Evolutionary conservation across 2,113 vertebrate genomes (phyloP), one percentile per base, ranked within the genome.

Genomic region (Semnornis frantzii): DNA sequence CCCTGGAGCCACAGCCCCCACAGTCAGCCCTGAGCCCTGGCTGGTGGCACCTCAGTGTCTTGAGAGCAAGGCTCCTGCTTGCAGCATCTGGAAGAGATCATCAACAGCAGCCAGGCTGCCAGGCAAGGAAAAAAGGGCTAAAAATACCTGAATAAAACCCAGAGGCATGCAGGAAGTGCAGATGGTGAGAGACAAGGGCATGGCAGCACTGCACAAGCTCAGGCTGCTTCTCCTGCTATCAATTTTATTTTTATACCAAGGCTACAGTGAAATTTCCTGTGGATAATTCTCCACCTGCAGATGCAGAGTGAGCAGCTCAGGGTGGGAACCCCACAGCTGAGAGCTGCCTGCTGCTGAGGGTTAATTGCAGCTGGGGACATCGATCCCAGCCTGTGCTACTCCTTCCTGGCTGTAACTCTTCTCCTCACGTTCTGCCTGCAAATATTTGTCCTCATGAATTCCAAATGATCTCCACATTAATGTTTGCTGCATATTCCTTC

Each of bases 161-260:
- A 76, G 84, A 46, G 0, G 63, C 84, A 15, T 1, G 15, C 82
- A 48, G 72, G 69, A 71, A 60, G 69, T 24, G 89, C 95, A 79
- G 94, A 50, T 55, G 92, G 94, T 17, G 75, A 72, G 83, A 70
- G 89, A 46, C 81, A 82, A 91, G 94, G 92, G 95, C 96, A 91
- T 1, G 24, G 81, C 82, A 70, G 92, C 1, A 2, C 68, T 4
- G 82, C 63, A 10, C 48, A 2, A 28, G 60, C 84, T n/a, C 68
- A 8, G 82, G 66, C 81, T 83, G 83, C 94, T 59, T 57, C 91
- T 85, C 70, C 39, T 6, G 5, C 89, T 18, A 42, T 20, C 87
- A 2, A 14, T 52, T 90, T 93, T 66, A 89, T 85, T 80, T 94
- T 89, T 63, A 50, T 8, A 87, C 63, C 77, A 72, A 92, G 90